Percentiles rank a stretch among this genome's conserved stretches.
phyloP scores from a whole-genome alignment of 2,888 invertebrate species.

The Mystacides longicornis region DNA sequence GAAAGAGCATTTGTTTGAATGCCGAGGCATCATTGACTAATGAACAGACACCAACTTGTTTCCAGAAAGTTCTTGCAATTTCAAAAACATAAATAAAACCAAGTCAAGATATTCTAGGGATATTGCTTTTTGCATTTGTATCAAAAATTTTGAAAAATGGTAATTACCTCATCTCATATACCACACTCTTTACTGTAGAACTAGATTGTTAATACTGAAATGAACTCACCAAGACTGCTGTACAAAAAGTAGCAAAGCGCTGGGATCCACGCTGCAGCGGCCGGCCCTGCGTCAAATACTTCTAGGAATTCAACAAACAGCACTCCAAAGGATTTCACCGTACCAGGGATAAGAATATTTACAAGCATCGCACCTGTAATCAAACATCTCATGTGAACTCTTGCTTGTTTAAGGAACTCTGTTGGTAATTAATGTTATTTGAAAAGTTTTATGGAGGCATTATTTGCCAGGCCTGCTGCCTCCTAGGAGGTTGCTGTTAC shows the following conservation, averaged over 20 bases:
- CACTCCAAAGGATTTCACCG: constrained; percentile 83
- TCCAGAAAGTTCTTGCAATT: no score
- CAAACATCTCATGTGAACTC: not conserved
- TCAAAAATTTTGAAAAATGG: not conserved
- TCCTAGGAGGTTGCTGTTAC: no score
- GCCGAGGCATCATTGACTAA: no score
- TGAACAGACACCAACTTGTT: no score
- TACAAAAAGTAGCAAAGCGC: constrained; percentile 82
- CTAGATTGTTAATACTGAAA: not conserved
- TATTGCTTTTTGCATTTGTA: no score
- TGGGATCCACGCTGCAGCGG: constrained; percentile 77
- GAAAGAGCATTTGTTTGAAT: no score
- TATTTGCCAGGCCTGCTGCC: no score
- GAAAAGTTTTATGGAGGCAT: no score
- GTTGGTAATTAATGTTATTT: no score
- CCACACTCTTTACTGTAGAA: not conserved
- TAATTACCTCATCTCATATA: not conserved
- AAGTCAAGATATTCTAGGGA: no score
- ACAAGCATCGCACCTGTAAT: constrained; percentile 68
- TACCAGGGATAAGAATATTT: constrained; percentile 79
- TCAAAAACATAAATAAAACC: no score
- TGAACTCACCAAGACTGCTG: constrained; percentile 69
- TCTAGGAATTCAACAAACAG: constrained; percentile 75
- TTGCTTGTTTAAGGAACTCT: not conserved
- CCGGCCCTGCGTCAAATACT: constrained; percentile 64